Percentiles rank a stretch among this genome's conserved stretches.
Evolutionary conservation across 2,888 invertebrate genomes (phyloP).

Genomic region (Catonia carolina): DNA sequence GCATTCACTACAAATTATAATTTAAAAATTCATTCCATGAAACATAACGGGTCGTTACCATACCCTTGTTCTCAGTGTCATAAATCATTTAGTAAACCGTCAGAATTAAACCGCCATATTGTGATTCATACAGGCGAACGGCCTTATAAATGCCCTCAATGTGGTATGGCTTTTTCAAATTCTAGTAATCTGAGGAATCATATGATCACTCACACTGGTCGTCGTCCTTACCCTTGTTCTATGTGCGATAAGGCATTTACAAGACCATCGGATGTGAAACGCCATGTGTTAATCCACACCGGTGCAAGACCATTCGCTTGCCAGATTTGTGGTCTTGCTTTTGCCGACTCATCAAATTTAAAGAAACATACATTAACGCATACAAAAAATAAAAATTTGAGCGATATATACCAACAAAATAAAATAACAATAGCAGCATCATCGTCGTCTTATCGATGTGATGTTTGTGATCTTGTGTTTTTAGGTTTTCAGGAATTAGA

Average conservation of each 20-base stretch:
- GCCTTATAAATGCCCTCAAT: slow-evolving; percentile 35
- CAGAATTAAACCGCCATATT: slow-evolving; percentile 36
- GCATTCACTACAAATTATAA: slow-evolving; percentile 34
- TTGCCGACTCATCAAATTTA: slow-evolving; percentile 59
- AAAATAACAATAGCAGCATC: neutral
- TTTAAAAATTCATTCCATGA: slow-evolving; percentile 33
- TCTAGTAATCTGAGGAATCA: slow-evolving; percentile 33
- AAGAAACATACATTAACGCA: slow-evolving; percentile 60
- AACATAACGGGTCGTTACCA: slow-evolving; percentile 33
- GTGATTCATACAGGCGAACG: slow-evolving; percentile 36
- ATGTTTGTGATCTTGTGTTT: slow-evolving; percentile 20
- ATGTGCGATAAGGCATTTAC: slow-evolving; percentile 34
- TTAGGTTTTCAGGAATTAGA: slow-evolving; percentile 25
- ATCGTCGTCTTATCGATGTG: slow-evolving; percentile 10
- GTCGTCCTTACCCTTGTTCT: slow-evolving; percentile 31
- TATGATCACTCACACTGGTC: slow-evolving; percentile 31
- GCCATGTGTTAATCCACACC: slow-evolving; percentile 57
- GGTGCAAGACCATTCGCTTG: slow-evolving; percentile 57
- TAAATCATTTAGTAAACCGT: slow-evolving; percentile 37
- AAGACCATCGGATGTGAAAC: slow-evolving; percentile 34
- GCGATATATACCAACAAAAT: neutral
- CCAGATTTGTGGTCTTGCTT: slow-evolving; percentile 51
- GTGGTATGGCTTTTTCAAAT: slow-evolving; percentile 35
- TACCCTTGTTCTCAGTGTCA: slow-evolving; percentile 34
- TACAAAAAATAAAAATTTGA: slow-evolving; percentile 34